These are phyloP conservation scores for Notospermus geniculatus DNA, from an alignment of 1,140 invertebrate species.

Conservation along the genomic window DNA sequence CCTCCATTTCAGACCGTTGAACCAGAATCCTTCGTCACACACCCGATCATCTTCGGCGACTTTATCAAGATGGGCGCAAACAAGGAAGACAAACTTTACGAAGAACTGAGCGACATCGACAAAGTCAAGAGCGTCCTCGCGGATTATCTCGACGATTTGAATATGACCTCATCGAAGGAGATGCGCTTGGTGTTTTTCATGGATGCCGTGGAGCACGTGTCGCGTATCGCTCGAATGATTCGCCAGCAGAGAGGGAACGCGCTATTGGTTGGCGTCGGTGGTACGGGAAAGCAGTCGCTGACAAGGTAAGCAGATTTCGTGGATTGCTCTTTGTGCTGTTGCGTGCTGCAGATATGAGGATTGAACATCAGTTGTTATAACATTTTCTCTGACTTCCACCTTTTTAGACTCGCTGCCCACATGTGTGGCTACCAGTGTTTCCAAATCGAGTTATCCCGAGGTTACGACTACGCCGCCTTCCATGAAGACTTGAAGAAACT, in stretches of 20 bases:
- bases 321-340: no score
- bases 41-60: slow-evolving; percentile 57
- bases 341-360: no score
- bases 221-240: slow-evolving; percentile 55
- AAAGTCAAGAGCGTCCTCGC: slow-evolving; percentile 49
- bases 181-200: slow-evolving; percentile 57
- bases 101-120: slow-evolving; percentile 49
- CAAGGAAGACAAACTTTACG: slow-evolving; percentile 50
- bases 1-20: slow-evolving; percentile 39
- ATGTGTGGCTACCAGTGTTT: slow-evolving; percentile 67
- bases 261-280: slow-evolving; percentile 57
- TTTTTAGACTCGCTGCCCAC: slow-evolving; percentile 50
- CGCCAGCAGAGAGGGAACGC: slow-evolving; percentile 55
- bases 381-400: no score
- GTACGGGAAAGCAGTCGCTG: slow-evolving; percentile 57
- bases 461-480: slow-evolving; percentile 76
- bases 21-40: slow-evolving; percentile 44
- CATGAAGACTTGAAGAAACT: slow-evolving; percentile 76
- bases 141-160: slow-evolving; percentile 56
- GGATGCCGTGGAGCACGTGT: slow-evolving; percentile 56
- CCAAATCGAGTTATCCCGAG: slow-evolving; percentile 80
- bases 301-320: slow-evolving; percentile 40
- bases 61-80: slow-evolving; percentile 54
- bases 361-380: no score
- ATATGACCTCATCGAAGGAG: slow-evolving; percentile 53